Evolutionary conservation across 1,140 invertebrate genomes (phyloP), one percentile per base, ranked within the genome.

Genomic region (Maconellicoccus hirsutus): DNA sequence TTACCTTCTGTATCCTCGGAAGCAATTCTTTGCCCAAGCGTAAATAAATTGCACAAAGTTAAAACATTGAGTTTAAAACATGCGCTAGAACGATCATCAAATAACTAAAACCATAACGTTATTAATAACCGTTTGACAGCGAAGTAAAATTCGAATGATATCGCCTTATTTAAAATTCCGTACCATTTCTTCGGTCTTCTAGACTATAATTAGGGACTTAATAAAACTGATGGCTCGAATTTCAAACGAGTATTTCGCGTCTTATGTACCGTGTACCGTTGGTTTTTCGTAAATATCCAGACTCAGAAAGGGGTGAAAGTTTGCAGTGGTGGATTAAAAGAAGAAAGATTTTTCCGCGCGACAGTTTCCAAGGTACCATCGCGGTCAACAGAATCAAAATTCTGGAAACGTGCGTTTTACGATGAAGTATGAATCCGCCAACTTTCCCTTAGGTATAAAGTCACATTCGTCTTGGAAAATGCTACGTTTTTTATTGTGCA

Each of bases 211-310:
- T 52, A 52, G 42, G 42, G 42, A 52, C 42, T 52, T 52, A 16
- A 52, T 52, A 52, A 52, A 52, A 52, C 42, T 52, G 42, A 52
- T 19, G 42, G 42, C n/a, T 52, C 42, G 42, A 52, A 52, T 52
- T 52, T 52, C 42, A 52, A 52, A 16, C 42, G 16, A 52, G 42
- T 3, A 52, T 3, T 19, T 19, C 42, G 16, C 12, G 42, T 52
- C 42, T 16, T 19, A n/a, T n/a, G n/a, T n/a, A 52, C 42, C 16
- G 42, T 16, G 42, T 52, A 16, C 12, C n/a, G 12, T 6, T 52
- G 12, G 29, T 33, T 33, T 33, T 33, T 33, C 29, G 29, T 33
- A 33, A 33, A 33, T 33, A 12, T 6, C 4, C 29, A 33, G 29
- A 16, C 42, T 38, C 12, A 3, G 42, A 16, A 52, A 8, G 42